These are phyloP conservation scores for Hippocampus kuda DNA, from an alignment of 2,797 vertebrate species.

Conservation along the genomic window DNA sequence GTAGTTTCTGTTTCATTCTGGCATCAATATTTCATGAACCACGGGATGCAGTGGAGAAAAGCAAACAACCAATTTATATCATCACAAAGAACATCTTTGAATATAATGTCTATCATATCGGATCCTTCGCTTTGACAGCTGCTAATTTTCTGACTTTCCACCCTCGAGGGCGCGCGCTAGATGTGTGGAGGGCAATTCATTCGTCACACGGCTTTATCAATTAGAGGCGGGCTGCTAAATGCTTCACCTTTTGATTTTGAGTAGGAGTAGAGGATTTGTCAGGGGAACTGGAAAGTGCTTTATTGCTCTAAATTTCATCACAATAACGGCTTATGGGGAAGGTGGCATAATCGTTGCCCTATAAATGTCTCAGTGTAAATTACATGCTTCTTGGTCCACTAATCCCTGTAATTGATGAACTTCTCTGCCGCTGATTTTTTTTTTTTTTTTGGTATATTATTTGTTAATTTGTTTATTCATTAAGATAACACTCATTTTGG, in stretches of 20 bases:
- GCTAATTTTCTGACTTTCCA: constrained; percentile 52
- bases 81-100: constrained; percentile 21
- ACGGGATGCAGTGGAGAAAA: constrained; percentile 7
- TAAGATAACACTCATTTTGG: constrained; percentile 76
- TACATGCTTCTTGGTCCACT: constrained; percentile 67
- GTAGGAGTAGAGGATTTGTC: constrained; percentile 68
- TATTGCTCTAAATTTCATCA: constrained; percentile 74
- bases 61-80: constrained; percentile 6
- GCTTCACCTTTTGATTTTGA: constrained; percentile 72
- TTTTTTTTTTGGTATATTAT: constrained; percentile 52
- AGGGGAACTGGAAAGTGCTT: constrained; percentile 62
- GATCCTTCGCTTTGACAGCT: constrained; percentile 25
- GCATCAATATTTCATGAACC: constrained; percentile 20
- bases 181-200: constrained; percentile 64
- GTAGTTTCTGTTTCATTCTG: constrained; percentile 12
- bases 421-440: constrained; percentile 58
- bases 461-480: constrained; percentile 76
- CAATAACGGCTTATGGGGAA: constrained; percentile 71
- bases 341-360: constrained; percentile 66
- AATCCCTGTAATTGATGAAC: constrained; percentile 75
- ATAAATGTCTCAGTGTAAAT: constrained; percentile 72
- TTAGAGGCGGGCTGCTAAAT: constrained; percentile 63
- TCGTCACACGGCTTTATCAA: constrained; percentile 67
- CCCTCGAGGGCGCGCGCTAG: constrained; percentile 36
- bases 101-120: constrained; percentile 22